Evolutionary conservation across 1,140 invertebrate genomes (phyloP).

Genomic region (Anoplophora glabripennis): DNA sequence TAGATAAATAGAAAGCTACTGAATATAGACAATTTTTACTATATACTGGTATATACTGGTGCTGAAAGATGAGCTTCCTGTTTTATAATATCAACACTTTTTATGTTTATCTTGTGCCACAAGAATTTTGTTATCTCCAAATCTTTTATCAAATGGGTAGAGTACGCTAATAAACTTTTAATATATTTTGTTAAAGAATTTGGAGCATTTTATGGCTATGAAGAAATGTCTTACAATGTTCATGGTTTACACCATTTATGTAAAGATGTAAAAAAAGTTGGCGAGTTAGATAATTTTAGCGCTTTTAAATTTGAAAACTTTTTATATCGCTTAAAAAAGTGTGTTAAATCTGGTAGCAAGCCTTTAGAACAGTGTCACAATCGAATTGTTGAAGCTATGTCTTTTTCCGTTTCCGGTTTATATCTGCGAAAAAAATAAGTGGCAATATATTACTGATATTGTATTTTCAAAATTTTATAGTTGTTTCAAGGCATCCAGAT

Average conservation of each 20-base stretch:
- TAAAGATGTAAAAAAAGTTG: conserved; percentile 18
- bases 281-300: conserved; percentile 18
- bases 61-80: conserved; percentile 21
- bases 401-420: too few relatives aligned
- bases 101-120: conserved; percentile 10
- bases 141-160: background rate
- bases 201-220: conserved; percentile 9
- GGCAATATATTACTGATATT: too few relatives aligned
- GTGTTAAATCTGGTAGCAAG: conserved; percentile 4
- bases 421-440: too few relatives aligned
- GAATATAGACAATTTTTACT: conserved; percentile 42
- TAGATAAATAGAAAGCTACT: conserved; percentile 43
- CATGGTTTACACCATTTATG: conserved; percentile 17
- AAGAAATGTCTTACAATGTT: conserved; percentile 17
- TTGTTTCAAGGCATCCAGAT: background rate
- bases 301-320: conserved; percentile 24
- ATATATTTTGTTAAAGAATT: conserved; percentile 19
- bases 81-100: conserved; percentile 16
- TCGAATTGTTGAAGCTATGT: conserved; percentile 1
- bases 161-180: conserved; percentile 10
- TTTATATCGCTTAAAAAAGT: conserved; percentile 7
- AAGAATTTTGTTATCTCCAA: conserved; percentile 7
- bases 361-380: conserved; percentile 18
- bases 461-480: too few relatives aligned
- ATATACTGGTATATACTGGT: conserved; percentile 37